phyloP scores from a whole-genome alignment of 2,113 vertebrate genomes.

The Tychaedon coryphoeus region DNA sequence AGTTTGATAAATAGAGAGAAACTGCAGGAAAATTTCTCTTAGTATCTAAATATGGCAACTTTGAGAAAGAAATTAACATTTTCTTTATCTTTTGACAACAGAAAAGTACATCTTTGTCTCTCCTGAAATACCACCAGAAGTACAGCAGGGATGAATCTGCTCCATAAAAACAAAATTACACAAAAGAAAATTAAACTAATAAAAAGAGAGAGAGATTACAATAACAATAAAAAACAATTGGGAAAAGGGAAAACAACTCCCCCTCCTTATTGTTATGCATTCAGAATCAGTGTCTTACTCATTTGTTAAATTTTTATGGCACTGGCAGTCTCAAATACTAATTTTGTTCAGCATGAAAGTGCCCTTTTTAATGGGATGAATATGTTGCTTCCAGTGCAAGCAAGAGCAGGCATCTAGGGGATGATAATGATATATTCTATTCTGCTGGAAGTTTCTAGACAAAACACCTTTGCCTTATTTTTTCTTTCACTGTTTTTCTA shows the following conservation, averaged over 20 bases:
- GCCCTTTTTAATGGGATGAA: neutral
- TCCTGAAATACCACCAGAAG: neutral
- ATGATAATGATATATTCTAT: neutral
- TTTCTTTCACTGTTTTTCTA: neutral
- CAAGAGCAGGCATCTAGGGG: neutral
- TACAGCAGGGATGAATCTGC: conserved; percentile 31
- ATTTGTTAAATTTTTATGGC: conserved; percentile 61
- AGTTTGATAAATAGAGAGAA: neutral
- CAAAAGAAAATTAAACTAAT: conserved; percentile 72
- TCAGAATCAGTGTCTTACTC: conserved; percentile 25
- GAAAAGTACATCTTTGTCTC: neutral
- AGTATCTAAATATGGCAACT: neutral
- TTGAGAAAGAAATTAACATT: neutral
- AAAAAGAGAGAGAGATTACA: conserved; percentile 63
- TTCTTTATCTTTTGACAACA: conserved; percentile 15
- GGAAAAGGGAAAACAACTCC: conserved; percentile 48
- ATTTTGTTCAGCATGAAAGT: conserved; percentile 21
- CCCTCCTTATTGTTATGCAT: conserved; percentile 45
- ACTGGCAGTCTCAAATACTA: conserved; percentile 1
- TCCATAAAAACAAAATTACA: conserved; percentile 62
- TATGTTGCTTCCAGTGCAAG: neutral
- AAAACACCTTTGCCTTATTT: neutral
- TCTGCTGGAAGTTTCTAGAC: neutral
- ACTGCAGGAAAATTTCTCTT: neutral
- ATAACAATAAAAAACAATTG: conserved; percentile 62